phyloP scores from a whole-genome alignment of 2,113 vertebrate species.

The Apaloderma vittatum region DNA sequence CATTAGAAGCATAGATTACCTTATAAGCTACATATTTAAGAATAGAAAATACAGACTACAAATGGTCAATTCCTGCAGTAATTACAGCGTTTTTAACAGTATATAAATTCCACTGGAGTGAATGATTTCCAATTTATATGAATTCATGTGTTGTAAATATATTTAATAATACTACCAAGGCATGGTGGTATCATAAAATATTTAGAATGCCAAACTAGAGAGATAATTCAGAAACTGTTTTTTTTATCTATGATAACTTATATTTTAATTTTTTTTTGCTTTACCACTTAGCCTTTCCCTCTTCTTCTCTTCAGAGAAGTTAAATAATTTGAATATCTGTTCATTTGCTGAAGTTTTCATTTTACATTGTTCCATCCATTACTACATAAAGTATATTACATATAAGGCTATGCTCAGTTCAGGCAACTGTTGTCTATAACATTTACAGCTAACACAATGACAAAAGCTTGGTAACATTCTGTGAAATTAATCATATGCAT shows the following conservation, averaged over 20 bases:
- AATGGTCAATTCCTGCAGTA: neutral
- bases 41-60: neutral
- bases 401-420: neutral
- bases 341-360: neutral
- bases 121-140: slow-evolving; percentile 8
- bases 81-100: neutral
- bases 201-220: neutral
- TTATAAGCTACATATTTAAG: neutral
- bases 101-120: neutral
- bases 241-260: neutral
- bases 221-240: neutral
- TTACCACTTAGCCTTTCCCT: neutral
- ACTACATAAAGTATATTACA: neutral
- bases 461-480: neutral
- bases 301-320: neutral
- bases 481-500: neutral
- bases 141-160: neutral
- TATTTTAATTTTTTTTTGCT: neutral
- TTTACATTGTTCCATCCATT: neutral
- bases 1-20: neutral
- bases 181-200: neutral
- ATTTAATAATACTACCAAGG: neutral
- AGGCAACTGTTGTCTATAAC: neutral
- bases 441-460: neutral
- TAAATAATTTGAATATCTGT: neutral